Conservation (phyloP, 1,140 invertebrate species). For the Drosophila parabipectinata region DNA sequence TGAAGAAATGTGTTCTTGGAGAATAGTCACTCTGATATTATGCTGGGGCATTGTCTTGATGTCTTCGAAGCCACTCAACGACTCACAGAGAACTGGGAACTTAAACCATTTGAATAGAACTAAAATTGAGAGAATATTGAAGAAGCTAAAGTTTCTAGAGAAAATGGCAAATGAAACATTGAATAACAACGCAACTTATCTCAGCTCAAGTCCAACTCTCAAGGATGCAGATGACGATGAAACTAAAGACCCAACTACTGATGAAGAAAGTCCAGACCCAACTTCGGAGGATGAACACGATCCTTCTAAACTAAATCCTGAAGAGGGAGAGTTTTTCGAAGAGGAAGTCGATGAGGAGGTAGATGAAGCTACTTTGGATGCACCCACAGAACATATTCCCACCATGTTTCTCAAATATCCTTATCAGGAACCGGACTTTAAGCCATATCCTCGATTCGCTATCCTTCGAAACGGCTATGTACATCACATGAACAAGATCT, state of each 20-base stretch:
- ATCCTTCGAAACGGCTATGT: constrained; percentile 33
- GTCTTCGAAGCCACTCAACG: background rate
- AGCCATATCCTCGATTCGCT: constrained; percentile 49
- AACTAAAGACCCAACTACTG: background rate
- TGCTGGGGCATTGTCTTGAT: constrained; percentile 5
- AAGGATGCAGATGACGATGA: background rate
- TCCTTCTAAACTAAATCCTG: background rate
- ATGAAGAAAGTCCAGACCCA: background rate
- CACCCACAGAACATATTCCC: background rate
- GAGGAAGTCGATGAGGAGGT: constrained; percentile 28
- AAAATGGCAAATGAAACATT: constrained; percentile 19
- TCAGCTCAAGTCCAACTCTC: background rate
- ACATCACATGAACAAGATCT: constrained; percentile 27
- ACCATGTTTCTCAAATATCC: constrained; percentile 48
- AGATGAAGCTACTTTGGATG: constrained; percentile 12
- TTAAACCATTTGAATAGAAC: background rate
- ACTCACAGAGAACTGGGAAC: background rate
- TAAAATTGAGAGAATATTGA: constrained; percentile 3
- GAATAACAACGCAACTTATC: background rate
- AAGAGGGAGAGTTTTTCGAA: constrained; percentile 1
- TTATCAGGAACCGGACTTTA: background rate
- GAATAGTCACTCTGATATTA: constrained; percentile 20
- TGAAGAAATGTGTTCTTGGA: constrained; percentile 42
- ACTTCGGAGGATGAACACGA: constrained; percentile 7
- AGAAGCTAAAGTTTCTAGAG: constrained; percentile 5